Evolutionary conservation across 1,140 invertebrate species (phyloP).

Genomic region (Zaprionus taronus): DNA sequence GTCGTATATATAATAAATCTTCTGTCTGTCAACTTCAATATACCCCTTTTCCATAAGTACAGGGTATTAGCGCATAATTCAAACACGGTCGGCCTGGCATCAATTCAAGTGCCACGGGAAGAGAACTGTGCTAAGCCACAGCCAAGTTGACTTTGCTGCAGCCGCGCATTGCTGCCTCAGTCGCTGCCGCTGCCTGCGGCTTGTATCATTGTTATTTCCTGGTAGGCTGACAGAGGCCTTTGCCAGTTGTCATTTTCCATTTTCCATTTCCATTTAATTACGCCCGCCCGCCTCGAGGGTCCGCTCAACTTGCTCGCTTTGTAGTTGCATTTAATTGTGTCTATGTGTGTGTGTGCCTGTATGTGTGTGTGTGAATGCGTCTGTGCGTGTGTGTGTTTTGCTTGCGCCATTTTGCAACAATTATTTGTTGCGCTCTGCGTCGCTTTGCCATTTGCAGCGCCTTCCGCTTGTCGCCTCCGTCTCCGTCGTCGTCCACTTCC

Average conservation of each 20-base stretch:
- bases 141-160: slow-evolving; percentile 1
- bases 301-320: slow-evolving; percentile 48
- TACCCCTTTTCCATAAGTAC: background rate
- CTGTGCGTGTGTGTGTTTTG: slow-evolving; percentile 38
- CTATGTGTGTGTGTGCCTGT: slow-evolving; percentile 12
- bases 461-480: slow-evolving; percentile 14
- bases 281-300: slow-evolving; percentile 15
- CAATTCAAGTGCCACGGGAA: slow-evolving; percentile 62
- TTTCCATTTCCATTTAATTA: slow-evolving; percentile 75
- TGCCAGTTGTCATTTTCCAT: slow-evolving; percentile 21
- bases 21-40: background rate
- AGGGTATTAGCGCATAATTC: slow-evolving; percentile 1
- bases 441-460: slow-evolving; percentile 51
- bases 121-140: slow-evolving; percentile 51
- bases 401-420: slow-evolving; percentile 75
- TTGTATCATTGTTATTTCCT: slow-evolving; percentile 34
- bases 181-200: background rate
- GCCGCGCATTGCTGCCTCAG: background rate
- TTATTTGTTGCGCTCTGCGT: slow-evolving; percentile 61
- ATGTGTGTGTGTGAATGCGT: slow-evolving; percentile 13
- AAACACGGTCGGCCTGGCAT: slow-evolving; percentile 15
- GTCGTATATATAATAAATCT: no score
- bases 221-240: slow-evolving; percentile 20
- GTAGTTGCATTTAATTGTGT: slow-evolving; percentile 73
- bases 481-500: slow-evolving; percentile 42